Evolutionary conservation across 2,113 vertebrate genomes (phyloP), one percentile per base, ranked within the genome.

Genomic region (Ancistrus triradiatus): DNA sequence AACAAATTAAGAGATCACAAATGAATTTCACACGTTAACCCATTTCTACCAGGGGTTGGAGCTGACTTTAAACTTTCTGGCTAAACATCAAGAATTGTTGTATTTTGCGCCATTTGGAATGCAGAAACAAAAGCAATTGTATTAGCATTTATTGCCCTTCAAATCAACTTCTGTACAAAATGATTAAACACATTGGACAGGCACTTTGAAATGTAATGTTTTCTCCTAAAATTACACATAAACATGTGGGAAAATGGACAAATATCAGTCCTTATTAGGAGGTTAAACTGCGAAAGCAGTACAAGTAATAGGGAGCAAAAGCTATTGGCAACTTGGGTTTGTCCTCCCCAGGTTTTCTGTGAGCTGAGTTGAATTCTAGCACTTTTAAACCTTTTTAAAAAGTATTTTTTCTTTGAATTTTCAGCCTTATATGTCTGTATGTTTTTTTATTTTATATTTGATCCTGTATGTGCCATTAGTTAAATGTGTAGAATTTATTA

Each of bases 291-390:
- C 38, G 9, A n/a, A n/a, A 31, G 61, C 38, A 53, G 37, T 21
- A 55, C 11, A 40, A 48, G 51, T 48, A 11, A n/a, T 43, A 46
- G 28, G 10, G 25, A 27, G n/a, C n/a, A n/a, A n/a, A n/a, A n/a
- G n/a, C n/a, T n/a, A n/a, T n/a, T n/a, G n/a, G n/a, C n/a, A n/a
- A n/a, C n/a, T 73, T 67, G 65, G 74, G 86, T 89, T 88, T 89
- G 80, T 89, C 83, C 89, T 89, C 89, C 86, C 83, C 75, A 68
- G 89, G 86, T 87, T 74, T 89, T 89, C 83, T 84, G 83, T 87
- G 85, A 90, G 83, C 84, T 89, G 80, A 86, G 89, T 83, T 86
- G 83, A 87, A 86, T 88, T 85, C 82, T 89, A 89, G 89, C 89
- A 90, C 89, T 90, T 90, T 90, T 86, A 70, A 89, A 89, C 80